Evolutionary conservation across 2,888 invertebrate species (phyloP).

Genomic region (Anorthoa munda): DNA sequence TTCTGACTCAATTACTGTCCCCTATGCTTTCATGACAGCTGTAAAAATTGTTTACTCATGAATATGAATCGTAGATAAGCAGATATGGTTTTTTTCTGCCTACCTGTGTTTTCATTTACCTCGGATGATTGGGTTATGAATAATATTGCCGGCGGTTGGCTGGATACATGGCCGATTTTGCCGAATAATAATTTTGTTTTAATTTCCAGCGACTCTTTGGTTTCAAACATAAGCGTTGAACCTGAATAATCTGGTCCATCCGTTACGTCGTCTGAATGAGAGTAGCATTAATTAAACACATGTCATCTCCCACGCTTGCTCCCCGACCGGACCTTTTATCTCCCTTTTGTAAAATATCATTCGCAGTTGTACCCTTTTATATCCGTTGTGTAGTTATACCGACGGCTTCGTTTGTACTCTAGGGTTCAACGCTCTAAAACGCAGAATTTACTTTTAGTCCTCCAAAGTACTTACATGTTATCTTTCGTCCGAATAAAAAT

Average conservation of each 20-base stretch:
- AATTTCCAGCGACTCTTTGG: constrained; percentile 46
- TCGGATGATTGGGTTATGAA: constrained; percentile 52
- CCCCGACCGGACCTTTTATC: constrained; percentile 68
- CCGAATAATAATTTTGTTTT: constrained; percentile 47
- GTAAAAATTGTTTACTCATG: constrained; percentile 46
- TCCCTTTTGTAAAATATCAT: constrained; percentile 73
- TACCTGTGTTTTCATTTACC: constrained; percentile 52
- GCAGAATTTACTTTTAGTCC: constrained; percentile 9
- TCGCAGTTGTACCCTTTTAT: constrained; percentile 67
- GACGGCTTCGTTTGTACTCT: constrained; percentile 28
- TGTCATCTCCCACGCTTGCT: constrained; percentile 78
- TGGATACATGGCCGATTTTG: constrained; percentile 32
- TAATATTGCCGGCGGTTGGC: constrained; percentile 34
- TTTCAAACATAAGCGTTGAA: constrained; percentile 68
- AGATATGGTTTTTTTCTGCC: constrained; percentile 31
- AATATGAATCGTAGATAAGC: constrained; percentile 42
- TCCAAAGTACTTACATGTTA: constrained; percentile 6
- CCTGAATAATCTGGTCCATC: constrained; percentile 75
- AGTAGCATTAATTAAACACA: constrained; percentile 80
- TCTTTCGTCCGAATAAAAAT: constrained; percentile 13
- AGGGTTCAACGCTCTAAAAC: constrained; percentile 30
- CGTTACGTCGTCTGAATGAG: constrained; percentile 71
- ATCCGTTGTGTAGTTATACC: constrained; percentile 59
- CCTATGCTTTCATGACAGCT: constrained; percentile 18
- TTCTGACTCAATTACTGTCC: constrained; percentile 14